Evolutionary conservation across 1,140 invertebrate genomes (phyloP), one percentile per base, ranked within the genome.

Genomic region (Temnothorax longispinosus): DNA sequence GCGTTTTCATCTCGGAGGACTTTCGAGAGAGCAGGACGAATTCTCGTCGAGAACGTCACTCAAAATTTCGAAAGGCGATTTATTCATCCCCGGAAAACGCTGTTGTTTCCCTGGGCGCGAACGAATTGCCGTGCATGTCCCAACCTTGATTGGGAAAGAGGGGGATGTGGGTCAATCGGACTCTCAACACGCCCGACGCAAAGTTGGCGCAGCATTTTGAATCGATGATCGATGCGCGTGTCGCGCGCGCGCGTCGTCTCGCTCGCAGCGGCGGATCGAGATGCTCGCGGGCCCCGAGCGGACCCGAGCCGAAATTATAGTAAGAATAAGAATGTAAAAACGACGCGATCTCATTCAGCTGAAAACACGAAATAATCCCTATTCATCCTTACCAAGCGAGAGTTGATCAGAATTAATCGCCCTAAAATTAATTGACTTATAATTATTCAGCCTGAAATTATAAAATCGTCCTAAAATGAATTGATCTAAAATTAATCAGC

Each of bases 221-320:
- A 89, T 81, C 13, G 50, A 81, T 89, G 56, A 89, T 89, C 88
- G 67, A 89, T 81, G 54, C 18, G 54, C 47, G 44, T 67, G 58
- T 65, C 41, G 7, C 50, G 32, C 8, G n/a, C 38, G n/a, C 27
- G 58, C 38, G 54, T 15, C 18, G 15, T 75, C 6, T n/a, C 52
- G 10, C 11, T 11, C 2, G 56, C 50, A 81, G 64, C 10, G 32
- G 15, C n/a, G 62, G 11, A 71, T 56, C 21, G 6, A 13, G 65
- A 27, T 67, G 4, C 2, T 27, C 11, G 38, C 11, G 11, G n/a
- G 11, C 41, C 38, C 27, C 27, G 27, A 27, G 27, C 27, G 27
- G 27, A 27, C 27, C 27, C 27, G 27, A 27, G 1, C 1, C 1
- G 27, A 27, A 27, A 27, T 27, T 27, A 27, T 27, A 27, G 27